Evolutionary conservation across 1,140 invertebrate species (phyloP).

Genomic region (Mamestra configurata): DNA sequence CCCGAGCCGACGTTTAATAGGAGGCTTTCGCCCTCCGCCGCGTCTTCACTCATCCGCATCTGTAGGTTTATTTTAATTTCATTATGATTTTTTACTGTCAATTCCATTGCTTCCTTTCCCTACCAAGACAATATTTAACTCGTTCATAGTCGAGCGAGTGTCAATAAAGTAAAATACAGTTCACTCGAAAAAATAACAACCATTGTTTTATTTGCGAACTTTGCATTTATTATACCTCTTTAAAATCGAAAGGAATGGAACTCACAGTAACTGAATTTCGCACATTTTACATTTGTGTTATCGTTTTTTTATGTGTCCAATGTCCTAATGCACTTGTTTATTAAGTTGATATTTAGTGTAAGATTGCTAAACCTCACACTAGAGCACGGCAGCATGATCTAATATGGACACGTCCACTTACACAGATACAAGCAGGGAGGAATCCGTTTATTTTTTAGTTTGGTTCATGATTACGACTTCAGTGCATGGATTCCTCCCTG

Average conservation of each 20-base stretch:
- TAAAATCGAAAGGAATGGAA: constrained; percentile 10
- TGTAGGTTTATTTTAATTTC: constrained; percentile 83
- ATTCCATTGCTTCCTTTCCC: constrained; percentile 40
- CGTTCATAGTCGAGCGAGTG: neutral
- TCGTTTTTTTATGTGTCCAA: constrained; percentile 29
- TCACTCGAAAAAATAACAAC: neutral
- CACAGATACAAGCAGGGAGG: neutral
- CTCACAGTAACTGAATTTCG: constrained; percentile 24
- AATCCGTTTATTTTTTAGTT: neutral
- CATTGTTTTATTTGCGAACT: neutral
- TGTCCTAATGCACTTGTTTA: constrained; percentile 27
- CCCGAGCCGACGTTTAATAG: constrained; percentile 71
- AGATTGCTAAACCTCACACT: neutral
- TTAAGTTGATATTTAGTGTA: neutral
- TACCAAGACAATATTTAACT: neutral
- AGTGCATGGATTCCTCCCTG: neutral
- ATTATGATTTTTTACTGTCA: constrained; percentile 67
- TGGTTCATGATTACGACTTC: neutral
- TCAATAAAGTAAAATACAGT: too few relatives aligned
- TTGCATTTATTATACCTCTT: constrained; percentile 1
- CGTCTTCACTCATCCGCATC: constrained; percentile 79
- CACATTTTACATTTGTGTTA: constrained; percentile 49
- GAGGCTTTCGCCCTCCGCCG: constrained; percentile 82
- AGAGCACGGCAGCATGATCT: constrained; percentile 18
- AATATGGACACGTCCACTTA: neutral